Evolutionary conservation across 2,113 vertebrate genomes (phyloP), one percentile per base, ranked within the genome.

Genomic region (Pygoscelis antarcticus): DNA sequence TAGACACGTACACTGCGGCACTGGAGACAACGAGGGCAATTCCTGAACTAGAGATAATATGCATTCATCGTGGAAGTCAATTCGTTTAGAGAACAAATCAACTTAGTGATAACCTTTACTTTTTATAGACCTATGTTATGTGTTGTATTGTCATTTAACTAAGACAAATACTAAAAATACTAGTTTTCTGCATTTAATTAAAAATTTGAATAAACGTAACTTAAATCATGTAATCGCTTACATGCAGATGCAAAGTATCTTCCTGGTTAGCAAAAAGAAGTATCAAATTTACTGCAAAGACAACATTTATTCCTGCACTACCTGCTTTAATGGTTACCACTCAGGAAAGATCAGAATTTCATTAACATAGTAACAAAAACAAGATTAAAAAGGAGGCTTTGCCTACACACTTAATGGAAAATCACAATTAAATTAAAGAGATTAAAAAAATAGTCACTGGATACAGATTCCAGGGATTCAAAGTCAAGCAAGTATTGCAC

Each of bases 1-100:
- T 1, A 32, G 74, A 29, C 26, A 7, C 0, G 0, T 3, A 9
- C 17, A 42, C 46, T 0, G 0, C 2, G 2, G 70, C 61, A 11
- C 69, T 11, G 38, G 22, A 22, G 55, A 57, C 71, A 62, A 1
- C 5, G 15, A 23, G 23, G 47, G 30, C 42, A 66, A 0, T 32
- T 27, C 27, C 42, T 17, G 17, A 47, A 12, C 78, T n/a, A 27
- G 8, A 38, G 36, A 6, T 19, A 93, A 12, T 13, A 9, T 1
- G 1, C 16, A 16, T 25, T 62, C 4, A 2, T 46, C 51, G 5
- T 2, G 16, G 69, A 55, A 80, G 77, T 49, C 16, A 49, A 8
- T 25, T 80, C 2, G 2, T 52, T 55, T 17, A 54, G 58, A 51
- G 10, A 64, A 65, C 30, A 44, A 65, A 61, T 20, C 69, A 52